These are phyloP conservation scores for Ricordea florida DNA, from an alignment of 92 coral and sea anemone genomes.

Conservation along the genomic window DNA sequence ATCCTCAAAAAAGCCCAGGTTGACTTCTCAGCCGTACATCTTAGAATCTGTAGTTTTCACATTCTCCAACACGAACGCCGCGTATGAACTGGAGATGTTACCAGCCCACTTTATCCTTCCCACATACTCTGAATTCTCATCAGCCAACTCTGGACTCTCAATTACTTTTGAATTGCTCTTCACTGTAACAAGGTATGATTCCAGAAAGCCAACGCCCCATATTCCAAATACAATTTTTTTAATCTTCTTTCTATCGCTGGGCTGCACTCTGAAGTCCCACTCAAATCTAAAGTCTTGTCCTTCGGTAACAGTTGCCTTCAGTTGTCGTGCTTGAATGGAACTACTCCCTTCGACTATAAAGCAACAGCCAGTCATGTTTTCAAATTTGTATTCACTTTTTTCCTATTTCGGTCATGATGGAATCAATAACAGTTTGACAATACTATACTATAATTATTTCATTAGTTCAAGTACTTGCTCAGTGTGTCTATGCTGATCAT, in stretches of 20 bases:
- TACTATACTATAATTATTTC: no score
- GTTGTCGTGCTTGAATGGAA: conserved; percentile 4
- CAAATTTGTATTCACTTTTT: no score
- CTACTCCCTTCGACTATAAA: neutral
- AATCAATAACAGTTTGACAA: no score
- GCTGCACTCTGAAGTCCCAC: conserved; percentile 10
- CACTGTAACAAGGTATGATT: conserved; percentile 1
- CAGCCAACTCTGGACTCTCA: neutral
- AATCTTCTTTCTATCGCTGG: neutral
- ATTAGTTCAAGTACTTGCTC: no score
- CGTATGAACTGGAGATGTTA: conserved; percentile 3
- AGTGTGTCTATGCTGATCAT: no score
- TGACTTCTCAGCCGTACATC: conserved; percentile 20
- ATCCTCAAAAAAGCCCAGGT: conserved; percentile 16
- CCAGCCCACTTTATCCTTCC: conserved; percentile 20
- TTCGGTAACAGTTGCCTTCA: neutral
- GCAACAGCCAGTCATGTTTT: neutral
- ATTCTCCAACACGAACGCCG: neutral
- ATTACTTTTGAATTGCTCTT: neutral
- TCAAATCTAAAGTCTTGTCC: neutral
- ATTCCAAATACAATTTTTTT: conserved; percentile 15
- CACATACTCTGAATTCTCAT: neutral
- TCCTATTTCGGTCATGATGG: no score
- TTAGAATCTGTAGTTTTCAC: neutral
- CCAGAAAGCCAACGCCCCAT: conserved; percentile 15